These are phyloP conservation scores for Tachina lurida DNA, from an alignment of 2,888 invertebrate genomes.

Conservation along the genomic window DNA sequence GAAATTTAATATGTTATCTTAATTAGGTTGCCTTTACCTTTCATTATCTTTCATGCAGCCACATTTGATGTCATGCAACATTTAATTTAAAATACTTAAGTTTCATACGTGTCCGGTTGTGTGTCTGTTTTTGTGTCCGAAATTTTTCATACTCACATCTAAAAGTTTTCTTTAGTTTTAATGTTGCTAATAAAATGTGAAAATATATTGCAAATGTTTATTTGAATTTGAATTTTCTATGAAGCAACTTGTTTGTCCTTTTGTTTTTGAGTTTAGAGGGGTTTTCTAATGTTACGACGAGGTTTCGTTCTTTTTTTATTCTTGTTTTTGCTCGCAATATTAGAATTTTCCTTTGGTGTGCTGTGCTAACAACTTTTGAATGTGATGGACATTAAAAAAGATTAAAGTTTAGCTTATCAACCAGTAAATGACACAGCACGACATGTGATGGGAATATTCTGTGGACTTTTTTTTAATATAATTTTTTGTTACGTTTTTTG, in stretches of 20 bases:
- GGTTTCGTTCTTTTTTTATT: background rate
- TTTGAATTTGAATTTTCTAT: constrained; percentile 51
- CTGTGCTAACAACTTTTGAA: constrained; percentile 48
- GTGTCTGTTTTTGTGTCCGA: constrained; percentile 46
- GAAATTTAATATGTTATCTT: constrained; percentile 46
- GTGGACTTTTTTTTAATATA: constrained; percentile 6
- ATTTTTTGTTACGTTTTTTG: constrained; percentile 14
- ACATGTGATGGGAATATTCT: constrained; percentile 58
- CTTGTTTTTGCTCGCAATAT: constrained; percentile 50
- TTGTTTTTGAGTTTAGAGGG: constrained; percentile 34
- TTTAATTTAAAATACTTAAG: constrained; percentile 50
- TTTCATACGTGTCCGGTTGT: constrained; percentile 40
- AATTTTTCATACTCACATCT: constrained; percentile 41
- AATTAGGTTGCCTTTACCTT: constrained; percentile 52
- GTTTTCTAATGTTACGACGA: constrained; percentile 27
- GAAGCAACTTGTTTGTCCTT: constrained; percentile 4
- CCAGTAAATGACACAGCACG: constrained; percentile 68
- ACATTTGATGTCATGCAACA: constrained; percentile 60
- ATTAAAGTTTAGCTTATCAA: constrained; percentile 72
- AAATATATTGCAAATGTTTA: constrained; percentile 57
- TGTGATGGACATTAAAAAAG: constrained; percentile 72
- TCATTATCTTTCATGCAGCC: constrained; percentile 33
- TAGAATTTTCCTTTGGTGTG: constrained; percentile 43
- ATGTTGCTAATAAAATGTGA: constrained; percentile 68
- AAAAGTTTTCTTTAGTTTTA: constrained; percentile 66